A percentile compares a stretch with the other conserved stretches of the same genome.
Evolutionary conservation across 2,113 vertebrate genomes (phyloP).

Genomic region (Stictonetta naevosa): DNA sequence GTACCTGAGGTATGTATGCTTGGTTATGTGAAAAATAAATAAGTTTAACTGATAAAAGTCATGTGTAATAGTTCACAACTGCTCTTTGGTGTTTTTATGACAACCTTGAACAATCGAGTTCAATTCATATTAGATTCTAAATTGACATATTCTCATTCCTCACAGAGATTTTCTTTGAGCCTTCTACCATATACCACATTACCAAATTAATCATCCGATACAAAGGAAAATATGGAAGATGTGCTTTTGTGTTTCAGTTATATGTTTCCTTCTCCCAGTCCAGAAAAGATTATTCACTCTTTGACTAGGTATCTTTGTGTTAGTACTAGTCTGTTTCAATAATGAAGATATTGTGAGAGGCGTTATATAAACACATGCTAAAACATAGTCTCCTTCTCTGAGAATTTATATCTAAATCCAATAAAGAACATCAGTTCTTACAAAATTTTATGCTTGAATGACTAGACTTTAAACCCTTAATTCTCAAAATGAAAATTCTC

Average conservation of each 20-base stretch:
- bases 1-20: not conserved
- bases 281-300: not conserved
- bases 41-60: not conserved
- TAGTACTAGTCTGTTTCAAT: not conserved
- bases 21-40: not conserved
- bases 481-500: not conserved
- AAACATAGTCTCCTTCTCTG: not conserved
- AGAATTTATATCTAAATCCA: not conserved
- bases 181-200: not conserved
- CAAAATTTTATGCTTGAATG: not conserved
- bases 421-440: not conserved
- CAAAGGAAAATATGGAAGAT: not conserved
- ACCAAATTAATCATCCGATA: not conserved
- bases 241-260: fast-evolving
- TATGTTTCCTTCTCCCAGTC: not conserved
- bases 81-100: not conserved
- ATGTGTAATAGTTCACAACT: not conserved
- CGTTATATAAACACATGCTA: not conserved
- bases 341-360: not conserved
- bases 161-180: not conserved
- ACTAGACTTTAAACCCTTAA: not conserved
- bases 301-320: not conserved
- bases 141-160: not conserved
- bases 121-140: not conserved
- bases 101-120: not conserved